Evolutionary conservation across 2,113 vertebrate species (phyloP), one percentile per base, ranked within the genome.

Genomic region (Scomber colias): DNA sequence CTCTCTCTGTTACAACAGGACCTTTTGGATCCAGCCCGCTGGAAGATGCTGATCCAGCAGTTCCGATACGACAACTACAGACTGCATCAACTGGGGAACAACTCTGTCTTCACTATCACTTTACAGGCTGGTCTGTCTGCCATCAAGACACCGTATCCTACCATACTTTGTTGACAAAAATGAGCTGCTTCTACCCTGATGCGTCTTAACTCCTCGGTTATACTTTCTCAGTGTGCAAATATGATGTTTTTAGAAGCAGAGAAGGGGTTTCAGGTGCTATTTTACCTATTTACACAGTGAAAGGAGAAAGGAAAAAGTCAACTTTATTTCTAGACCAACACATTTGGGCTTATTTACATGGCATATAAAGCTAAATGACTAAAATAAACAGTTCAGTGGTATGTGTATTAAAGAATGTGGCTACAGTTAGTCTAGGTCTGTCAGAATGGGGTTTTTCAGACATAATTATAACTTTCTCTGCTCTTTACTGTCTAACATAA

Each of bases 1-100:
- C 53, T 82, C 11, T 81, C 76, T 57, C 27, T 73, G 11, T 56
- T 44, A 69, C 86, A 51, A 82, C 71, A 99, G 98, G 98, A 99
- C 92, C 97, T 99, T 70, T 93, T 99, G 96, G 98, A 99, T 94
- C 97, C 97, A 5, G 97, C 97, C 40, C 97, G 98, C 89, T 99
- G 98, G 98, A 97, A 98, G 89, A 98, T 99, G 97, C 95, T 99
- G 80, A 99, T 97, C 90, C 98, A 99, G 84, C 98, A 99, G 92
- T 99, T 99, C 84, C 96, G 98, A 85, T 99, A 99, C n/a, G 98
- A 99, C 94, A 99, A 99, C 95, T 99, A 99, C 95, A 96, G 98
- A 89, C 95, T 99, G 90, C 98, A 99, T 94, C 98, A 99, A 94
- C 96, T 99, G 95, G 98, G 98, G 68, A 99, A 97, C 93, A 99